Evolutionary conservation across 2,113 vertebrate species (phyloP), one percentile per base, ranked within the genome.

Genomic region (Struthio camelus): DNA sequence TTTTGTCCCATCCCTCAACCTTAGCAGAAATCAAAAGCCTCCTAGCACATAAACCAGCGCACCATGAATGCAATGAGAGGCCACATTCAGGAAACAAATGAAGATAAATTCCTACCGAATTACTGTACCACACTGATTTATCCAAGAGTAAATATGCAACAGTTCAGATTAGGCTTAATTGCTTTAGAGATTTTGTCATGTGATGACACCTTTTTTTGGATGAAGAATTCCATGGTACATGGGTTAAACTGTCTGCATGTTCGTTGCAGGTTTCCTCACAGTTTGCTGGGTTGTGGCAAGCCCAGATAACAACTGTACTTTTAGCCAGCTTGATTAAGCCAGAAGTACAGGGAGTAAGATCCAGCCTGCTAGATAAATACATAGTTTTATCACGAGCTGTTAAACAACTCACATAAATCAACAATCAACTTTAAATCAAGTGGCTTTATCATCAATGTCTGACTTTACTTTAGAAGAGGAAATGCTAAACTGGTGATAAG

Each of bases 141-240:
- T 61, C 15, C n/a, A 22, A 1, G 6, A 80, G 7, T 13, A 14
- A 85, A 95, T 92, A 77, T 32, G n/a, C 48, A 89, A 14, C 38
- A 42, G 61, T 22, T 46, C 1, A 3, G 24, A 59, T 24, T 24
- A 14, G 25, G 24, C 10, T 40, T 69, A 7, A 20, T 6, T 59
- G 24, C 16, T 38, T 0, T 66, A 38, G 6, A 22, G 22, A 24
- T 4, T 46, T 11, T 76, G 42, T 11, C 8, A 32, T 6, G 4
- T 62, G 9, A 59, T 16, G 6, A 61, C 7, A 1, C 3, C n/a
- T 65, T 77, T 40, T 88, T 48, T 67, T 84, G 22, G 14, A 38
- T 18, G 48, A 18, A 0, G 0, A 82, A 15, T 14, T 50, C 25
- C 7, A 12, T 4, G 3, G 50, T 12, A 72, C 11, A n/a, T n/a